Evolutionary conservation across 2,888 invertebrate genomes (phyloP).

Genomic region (Euproctis similis): DNA sequence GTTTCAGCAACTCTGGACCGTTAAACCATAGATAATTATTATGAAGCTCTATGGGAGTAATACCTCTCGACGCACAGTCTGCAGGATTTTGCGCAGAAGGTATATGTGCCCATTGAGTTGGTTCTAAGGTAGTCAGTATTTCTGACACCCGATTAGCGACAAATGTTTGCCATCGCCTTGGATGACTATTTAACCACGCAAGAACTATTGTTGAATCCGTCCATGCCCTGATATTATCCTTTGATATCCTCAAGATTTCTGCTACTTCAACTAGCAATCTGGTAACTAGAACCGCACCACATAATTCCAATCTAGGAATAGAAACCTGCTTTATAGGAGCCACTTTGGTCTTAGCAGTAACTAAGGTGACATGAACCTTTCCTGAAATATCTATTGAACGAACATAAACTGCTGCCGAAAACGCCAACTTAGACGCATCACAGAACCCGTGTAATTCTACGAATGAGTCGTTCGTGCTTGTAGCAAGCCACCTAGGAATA

Average conservation of each 20-base stretch:
- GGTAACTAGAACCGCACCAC: slow-evolving; percentile 1
- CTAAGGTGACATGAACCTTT: background rate
- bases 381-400: background rate
- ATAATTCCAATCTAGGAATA: slow-evolving; percentile 4
- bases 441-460: slow-evolving; percentile 1
- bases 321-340: slow-evolving; percentile 1
- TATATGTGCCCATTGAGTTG: slow-evolving; percentile 2
- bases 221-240: background rate
- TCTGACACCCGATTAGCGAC: background rate
- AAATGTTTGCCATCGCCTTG: slow-evolving; percentile 1
- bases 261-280: background rate
- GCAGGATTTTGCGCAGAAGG: slow-evolving; percentile 1
- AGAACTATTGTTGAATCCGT: background rate
- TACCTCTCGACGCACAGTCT: slow-evolving; percentile 1
- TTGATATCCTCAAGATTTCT: background rate
- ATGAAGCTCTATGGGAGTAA: background rate
- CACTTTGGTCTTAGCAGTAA: slow-evolving; percentile 1
- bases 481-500: slow-evolving; percentile 14
- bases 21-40: background rate
- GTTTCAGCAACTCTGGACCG: background rate
- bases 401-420: background rate
- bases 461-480: too few relatives aligned
- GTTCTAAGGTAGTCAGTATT: background rate
- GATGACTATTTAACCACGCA: slow-evolving; percentile 1
- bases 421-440: slow-evolving; percentile 2